Evolutionary conservation across 1,140 invertebrate genomes (phyloP), one percentile per base, ranked within the genome.

Genomic region (Brachionus angularis): DNA sequence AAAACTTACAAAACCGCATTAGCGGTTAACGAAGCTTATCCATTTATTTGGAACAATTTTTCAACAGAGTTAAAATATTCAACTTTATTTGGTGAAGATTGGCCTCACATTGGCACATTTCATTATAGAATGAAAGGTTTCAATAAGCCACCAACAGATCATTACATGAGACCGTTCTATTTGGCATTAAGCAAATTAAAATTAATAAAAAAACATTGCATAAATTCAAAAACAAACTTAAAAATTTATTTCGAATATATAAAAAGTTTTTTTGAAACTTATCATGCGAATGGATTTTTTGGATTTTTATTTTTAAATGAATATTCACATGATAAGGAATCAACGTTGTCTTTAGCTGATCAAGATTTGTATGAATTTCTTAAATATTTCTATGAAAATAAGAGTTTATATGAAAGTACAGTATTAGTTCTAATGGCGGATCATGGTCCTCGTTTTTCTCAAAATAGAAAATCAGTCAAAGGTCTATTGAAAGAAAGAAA

Each of bases 91-190:
- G 88, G 88, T 75, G 93, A 97, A 81, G 93, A 97, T 78, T 85
- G 87, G 73, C 87, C 89, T 0, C 81, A 85, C 75, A 86, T 90
- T 12, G 91, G 92, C 0, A 93, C 90, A 0, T 96, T 95, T 76
- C 92, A 90, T 27, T 93, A 92, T 79, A 85, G 92, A 8, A 85
- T 96, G 76, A 89, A 90, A 73, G 93, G 93, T 1, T 96, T 96
- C 79, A 82, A 86, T 69, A 71, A 84, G 0, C 86, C 88, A 73
- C 93, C 93, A 0, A 91, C 91, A 0, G 88, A 95, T 81, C 92
- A 95, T 80, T 96, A 93, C 76, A 87, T 93, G 83, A 42, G 39
- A 14, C 39, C n/a, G n/a, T n/a, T n/a, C n/a, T n/a, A n/a, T n/a
- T n/a, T n/a, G n/a, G n/a, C n/a, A n/a, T n/a, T n/a, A n/a, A n/a